Evolutionary conservation across 2,797 vertebrate genomes (phyloP), one percentile per base, ranked within the genome.

Genomic region (Cacajao melanocephalus): DNA sequence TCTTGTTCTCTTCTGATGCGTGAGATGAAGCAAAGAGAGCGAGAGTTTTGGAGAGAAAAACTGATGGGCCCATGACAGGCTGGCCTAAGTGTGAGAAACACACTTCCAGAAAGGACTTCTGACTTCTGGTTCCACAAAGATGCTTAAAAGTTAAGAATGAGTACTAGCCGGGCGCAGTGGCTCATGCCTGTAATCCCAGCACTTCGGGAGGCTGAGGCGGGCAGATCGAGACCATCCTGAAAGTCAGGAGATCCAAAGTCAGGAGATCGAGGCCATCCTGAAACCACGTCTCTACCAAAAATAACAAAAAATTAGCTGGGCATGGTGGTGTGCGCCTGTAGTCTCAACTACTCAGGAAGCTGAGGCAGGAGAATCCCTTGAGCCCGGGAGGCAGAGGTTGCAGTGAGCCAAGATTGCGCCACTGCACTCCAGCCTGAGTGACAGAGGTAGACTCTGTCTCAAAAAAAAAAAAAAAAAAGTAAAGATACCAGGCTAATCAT

Each of bases 241-340:
- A 67, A 67, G 33, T 67, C 61, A 67, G 33, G 33, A 67, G 15
- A n/a, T 19, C 61, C 52, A 55, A 55, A 55, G 30, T 67, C 61
- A 67, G 30, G 33, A 67, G 33, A 67, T n/a, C 33, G 17, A 67
- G 33, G n/a, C 61, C 61, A 67, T 4, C 15, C 61, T 9, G 33
- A 67, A n/a, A 67, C 33, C 33, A 7, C 1, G 0, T 67, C 61
- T 67, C 61, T 17, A 67, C 33, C 33, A 67, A n/a, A 67, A 67
- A 19, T 67, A 4, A 67, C 33, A 67, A 61, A 67, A 67, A 9
- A 19, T 19, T n/a, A n/a, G 61, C 33, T 1, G 0, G 61, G 15
- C 0, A 0, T 67, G 33, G 33, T 67, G 33, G 61, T 0, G 0
- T 0, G 7, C 0, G 0, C 61, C 61, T 67, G 7, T 67, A 67